Evolutionary conservation across 2,888 invertebrate genomes (phyloP).

Genomic region (Acronicta alni): DNA sequence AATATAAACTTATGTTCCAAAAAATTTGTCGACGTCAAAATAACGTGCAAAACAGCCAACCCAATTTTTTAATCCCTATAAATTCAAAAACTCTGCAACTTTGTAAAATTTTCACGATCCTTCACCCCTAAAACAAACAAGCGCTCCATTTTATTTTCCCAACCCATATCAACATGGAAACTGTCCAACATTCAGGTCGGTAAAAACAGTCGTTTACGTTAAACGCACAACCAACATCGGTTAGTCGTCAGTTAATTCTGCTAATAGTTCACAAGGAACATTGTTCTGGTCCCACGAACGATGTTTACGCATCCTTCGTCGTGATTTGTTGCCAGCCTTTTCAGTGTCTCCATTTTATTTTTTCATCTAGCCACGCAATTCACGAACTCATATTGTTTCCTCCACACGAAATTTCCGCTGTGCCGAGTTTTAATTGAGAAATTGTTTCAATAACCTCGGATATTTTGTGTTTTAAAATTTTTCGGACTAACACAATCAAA

Average conservation of each 20-base stretch:
- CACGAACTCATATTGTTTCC: constrained; percentile 58
- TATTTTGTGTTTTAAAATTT: constrained; percentile 13
- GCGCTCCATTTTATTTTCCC: constrained; percentile 33
- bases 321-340: constrained; percentile 72
- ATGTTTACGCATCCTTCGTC: constrained; percentile 71
- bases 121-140: constrained; percentile 18
- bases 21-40: background rate
- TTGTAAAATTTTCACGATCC: constrained; percentile 4
- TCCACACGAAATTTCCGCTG: constrained; percentile 51
- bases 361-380: constrained; percentile 50
- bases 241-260: constrained; percentile 47
- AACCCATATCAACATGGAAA: constrained; percentile 43
- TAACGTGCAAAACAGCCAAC: constrained; percentile 1
- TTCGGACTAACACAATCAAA: background rate
- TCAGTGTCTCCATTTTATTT: constrained; percentile 67
- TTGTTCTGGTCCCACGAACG: constrained; percentile 55
- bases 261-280: constrained; percentile 61
- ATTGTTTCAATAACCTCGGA: constrained; percentile 61
- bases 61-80: constrained; percentile 20
- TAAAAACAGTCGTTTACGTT: constrained; percentile 32
- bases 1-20: background rate
- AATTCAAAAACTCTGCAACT: constrained; percentile 31
- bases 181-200: constrained; percentile 29
- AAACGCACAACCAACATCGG: constrained; percentile 40
- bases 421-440: constrained; percentile 68